Evolutionary conservation across 2,797 vertebrate species (phyloP).

Genomic region (Xiphophorus birchmanni): DNA sequence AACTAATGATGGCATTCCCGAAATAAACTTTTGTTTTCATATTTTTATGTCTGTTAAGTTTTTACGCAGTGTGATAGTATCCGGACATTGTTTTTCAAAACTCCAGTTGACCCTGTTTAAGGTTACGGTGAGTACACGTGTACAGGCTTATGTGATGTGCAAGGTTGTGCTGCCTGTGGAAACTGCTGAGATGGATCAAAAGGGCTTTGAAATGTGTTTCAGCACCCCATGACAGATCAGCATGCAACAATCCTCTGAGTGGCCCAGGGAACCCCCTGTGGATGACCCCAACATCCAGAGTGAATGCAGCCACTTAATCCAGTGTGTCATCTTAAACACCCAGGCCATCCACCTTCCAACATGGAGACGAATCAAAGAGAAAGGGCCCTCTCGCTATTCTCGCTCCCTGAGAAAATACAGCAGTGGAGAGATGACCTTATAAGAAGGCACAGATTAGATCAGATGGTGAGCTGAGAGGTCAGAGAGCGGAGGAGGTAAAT

Average conservation of each 20-base stretch:
- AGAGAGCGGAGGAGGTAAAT: conserved; percentile 46
- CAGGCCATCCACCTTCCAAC: conserved; percentile 63
- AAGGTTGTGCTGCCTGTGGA: conserved; percentile 47
- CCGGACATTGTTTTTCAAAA: conserved; percentile 29
- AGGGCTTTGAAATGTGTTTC: conserved; percentile 67
- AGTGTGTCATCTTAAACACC: conserved; percentile 68
- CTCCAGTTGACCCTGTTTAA: conserved; percentile 49
- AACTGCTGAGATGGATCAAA: conserved; percentile 60
- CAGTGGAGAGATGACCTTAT: conserved; percentile 68
- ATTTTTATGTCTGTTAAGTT: conserved; percentile 14
- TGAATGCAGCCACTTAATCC: conserved; percentile 70
- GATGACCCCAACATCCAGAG: conserved; percentile 59
- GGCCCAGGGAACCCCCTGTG: conserved; percentile 46
- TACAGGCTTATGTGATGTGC: conserved; percentile 31
- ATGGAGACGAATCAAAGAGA: conserved; percentile 59
- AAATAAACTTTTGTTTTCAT: not conserved
- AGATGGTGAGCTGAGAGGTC: conserved; percentile 72
- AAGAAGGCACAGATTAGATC: conserved; percentile 74
- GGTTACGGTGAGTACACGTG: conserved; percentile 40
- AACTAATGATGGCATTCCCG: not conserved
- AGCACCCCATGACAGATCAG: conserved; percentile 67
- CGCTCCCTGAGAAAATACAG: conserved; percentile 53
- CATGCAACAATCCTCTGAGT: conserved; percentile 56
- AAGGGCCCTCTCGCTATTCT: conserved; percentile 53
- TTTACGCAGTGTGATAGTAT: conserved; percentile 16